These are phyloP conservation scores for Anniella stebbinsi DNA, from an alignment of 2,797 vertebrate species.

Conservation along the genomic window DNA sequence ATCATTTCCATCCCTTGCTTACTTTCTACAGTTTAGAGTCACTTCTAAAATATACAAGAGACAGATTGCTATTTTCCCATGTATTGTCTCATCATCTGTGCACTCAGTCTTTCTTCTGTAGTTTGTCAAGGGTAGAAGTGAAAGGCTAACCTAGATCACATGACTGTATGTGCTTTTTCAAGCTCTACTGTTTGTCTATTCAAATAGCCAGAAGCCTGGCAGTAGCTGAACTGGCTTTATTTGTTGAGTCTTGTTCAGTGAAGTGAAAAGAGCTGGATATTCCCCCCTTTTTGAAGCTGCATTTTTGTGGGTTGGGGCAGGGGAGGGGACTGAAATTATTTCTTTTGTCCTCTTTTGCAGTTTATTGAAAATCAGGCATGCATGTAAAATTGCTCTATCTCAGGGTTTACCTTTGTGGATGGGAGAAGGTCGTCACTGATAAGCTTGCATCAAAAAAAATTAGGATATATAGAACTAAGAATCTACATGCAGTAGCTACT, in stretches of 20 bases:
- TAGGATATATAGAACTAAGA: conserved; percentile 41
- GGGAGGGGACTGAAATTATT: conserved; percentile 72
- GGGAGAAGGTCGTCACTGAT: conserved; percentile 47
- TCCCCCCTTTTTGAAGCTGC: conserved; percentile 48
- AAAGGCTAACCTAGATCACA: conserved; percentile 45
- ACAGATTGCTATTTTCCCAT: conserved; percentile 51
- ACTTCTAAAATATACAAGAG: conserved; percentile 49
- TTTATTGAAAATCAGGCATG: conserved; percentile 77
- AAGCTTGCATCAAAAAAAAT: conserved; percentile 47
- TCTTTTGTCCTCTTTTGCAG: conserved; percentile 73
- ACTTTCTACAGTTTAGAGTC: accelerated
- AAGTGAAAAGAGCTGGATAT: conserved; percentile 72
- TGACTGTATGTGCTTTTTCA: conserved; percentile 56
- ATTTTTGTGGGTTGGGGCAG: conserved; percentile 65
- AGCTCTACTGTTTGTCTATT: conserved; percentile 69
- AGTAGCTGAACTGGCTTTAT: conserved; percentile 72
- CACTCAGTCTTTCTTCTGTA: conserved; percentile 55
- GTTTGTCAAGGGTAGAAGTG: conserved; percentile 31
- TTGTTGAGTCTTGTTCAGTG: conserved; percentile 77
- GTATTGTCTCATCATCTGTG: conserved; percentile 53
- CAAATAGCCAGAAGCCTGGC: conserved; percentile 73
- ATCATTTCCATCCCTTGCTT: conserved; percentile 26
- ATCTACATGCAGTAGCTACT: conserved; percentile 27
- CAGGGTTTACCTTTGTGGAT: conserved; percentile 67
- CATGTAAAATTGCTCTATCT: conserved; percentile 74